Conservation (phyloP, 2,797 vertebrate species). For the Channa striata region DNA sequence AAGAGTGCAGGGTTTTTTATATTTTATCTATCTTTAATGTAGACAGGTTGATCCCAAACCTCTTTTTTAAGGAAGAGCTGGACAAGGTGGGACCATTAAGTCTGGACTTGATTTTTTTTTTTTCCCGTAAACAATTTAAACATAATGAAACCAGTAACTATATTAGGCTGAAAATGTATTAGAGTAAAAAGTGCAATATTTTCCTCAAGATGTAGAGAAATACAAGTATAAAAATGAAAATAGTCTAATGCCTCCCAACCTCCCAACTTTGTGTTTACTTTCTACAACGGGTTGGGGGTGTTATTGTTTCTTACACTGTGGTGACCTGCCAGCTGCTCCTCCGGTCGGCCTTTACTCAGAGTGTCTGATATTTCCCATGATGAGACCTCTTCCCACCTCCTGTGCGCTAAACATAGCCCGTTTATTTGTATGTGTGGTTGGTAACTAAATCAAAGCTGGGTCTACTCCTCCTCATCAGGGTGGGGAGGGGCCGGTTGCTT, state of each 20-base stretch:
- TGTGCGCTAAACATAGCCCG: slow-evolving; percentile 79
- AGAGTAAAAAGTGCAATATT: not conserved
- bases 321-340: slow-evolving; percentile 44
- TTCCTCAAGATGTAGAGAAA: not conserved
- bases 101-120: too few relatives aligned
- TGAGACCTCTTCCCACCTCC: slow-evolving; percentile 40
- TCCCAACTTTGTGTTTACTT: not conserved
- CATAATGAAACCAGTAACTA: not conserved
- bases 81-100: too few relatives aligned
- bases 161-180: not conserved
- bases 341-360: slow-evolving; percentile 46
- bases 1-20: too few relatives aligned
- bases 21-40: too few relatives aligned
- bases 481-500: slow-evolving; percentile 62
- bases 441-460: slow-evolving; percentile 89
- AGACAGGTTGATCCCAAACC: too few relatives aligned
- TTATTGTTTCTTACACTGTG: slow-evolving; percentile 60
- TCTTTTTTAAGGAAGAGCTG: too few relatives aligned
- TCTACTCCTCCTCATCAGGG: slow-evolving; percentile 43
- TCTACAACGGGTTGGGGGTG: slow-evolving; percentile 9
- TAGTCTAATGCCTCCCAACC: not conserved
- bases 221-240: not conserved
- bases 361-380: slow-evolving; percentile 72
- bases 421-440: slow-evolving; percentile 87
- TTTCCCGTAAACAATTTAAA: too few relatives aligned